A percentile compares a stretch with the other conserved stretches of the same genome.
phyloP scores from a whole-genome alignment of 1,140 invertebrate species.

The Meteorus sp. region DNA sequence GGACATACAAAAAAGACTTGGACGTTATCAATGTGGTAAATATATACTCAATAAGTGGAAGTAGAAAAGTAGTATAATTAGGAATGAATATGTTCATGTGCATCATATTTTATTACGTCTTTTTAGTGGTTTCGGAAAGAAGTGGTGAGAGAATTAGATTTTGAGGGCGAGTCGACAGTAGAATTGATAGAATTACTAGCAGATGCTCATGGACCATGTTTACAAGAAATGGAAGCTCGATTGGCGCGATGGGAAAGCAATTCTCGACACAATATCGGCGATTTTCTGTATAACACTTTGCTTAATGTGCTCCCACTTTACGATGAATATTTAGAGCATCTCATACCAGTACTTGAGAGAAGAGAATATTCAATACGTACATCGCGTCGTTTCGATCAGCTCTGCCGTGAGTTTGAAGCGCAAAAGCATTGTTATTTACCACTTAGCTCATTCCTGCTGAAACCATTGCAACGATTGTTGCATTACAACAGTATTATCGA shows the following conservation, averaged over 20 bases:
- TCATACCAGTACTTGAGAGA: constrained; percentile 74
- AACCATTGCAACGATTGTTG: constrained; percentile 85
- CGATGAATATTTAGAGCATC: constrained; percentile 77
- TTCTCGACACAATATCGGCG: constrained; percentile 63
- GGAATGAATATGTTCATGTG: too few species aligned
- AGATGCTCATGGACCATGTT: constrained; percentile 66
- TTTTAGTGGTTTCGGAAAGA: constrained; percentile 73
- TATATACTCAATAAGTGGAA: constrained; percentile 4
- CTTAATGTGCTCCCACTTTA: constrained; percentile 69
- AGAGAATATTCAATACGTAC: constrained; percentile 73
- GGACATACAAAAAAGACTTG: constrained; percentile 93
- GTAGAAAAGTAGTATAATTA: too few species aligned
- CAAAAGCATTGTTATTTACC: constrained; percentile 87
- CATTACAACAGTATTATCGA: constrained; percentile 85
- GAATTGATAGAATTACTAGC: constrained; percentile 67
- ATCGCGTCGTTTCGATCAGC: constrained; percentile 74
- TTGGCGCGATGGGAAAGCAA: constrained; percentile 66
- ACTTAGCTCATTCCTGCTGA: constrained; percentile 82
- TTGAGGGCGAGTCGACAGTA: constrained; percentile 64
- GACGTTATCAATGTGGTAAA: constrained; percentile 85
- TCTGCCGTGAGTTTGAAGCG: constrained; percentile 83
- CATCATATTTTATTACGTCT: constrained; percentile 31
- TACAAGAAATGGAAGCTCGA: constrained; percentile 71
- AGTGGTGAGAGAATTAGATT: constrained; percentile 64
- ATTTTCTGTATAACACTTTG: constrained; percentile 59